Conservation (phyloP, 2,888 invertebrate genomes). For the Pachydiplax longipennis region DNA sequence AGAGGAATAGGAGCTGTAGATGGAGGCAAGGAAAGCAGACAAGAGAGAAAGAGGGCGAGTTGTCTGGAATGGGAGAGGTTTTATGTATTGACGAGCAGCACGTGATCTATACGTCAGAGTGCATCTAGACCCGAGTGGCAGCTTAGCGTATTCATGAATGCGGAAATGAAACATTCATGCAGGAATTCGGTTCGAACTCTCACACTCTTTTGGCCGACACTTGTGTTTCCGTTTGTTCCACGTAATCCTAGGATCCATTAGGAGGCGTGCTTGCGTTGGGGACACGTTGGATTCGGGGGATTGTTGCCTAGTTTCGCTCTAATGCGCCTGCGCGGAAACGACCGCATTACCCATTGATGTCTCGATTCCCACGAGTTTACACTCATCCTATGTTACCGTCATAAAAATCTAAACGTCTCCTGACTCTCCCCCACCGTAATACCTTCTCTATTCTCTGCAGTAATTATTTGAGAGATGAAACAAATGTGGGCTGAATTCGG, state of each 20-base stretch:
- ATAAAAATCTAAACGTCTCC: too few relatives aligned
- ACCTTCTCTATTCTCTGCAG: too few relatives aligned
- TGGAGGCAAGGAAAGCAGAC: neutral
- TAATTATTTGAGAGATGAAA: too few relatives aligned
- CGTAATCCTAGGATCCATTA: neutral
- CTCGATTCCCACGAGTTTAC: neutral
- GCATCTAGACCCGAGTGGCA: neutral
- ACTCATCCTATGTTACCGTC: too few relatives aligned
- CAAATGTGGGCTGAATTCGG: too few relatives aligned
- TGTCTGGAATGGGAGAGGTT: neutral
- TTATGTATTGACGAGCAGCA: neutral
- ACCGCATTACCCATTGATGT: neutral
- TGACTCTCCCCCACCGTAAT: too few relatives aligned
- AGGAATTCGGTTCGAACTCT: neutral
- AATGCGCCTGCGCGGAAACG: neutral
- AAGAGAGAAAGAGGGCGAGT: neutral
- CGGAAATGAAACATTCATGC: neutral
- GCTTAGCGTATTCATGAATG: neutral
- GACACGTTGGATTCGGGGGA: neutral
- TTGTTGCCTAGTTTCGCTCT: neutral
- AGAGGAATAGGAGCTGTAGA: neutral
- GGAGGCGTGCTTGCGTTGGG: neutral
- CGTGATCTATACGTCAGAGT: neutral
- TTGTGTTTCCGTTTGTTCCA: neutral
- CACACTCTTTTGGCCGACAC: neutral